Conservation (phyloP, 1,140 invertebrate species). For the Neodiprion virginianus region DNA sequence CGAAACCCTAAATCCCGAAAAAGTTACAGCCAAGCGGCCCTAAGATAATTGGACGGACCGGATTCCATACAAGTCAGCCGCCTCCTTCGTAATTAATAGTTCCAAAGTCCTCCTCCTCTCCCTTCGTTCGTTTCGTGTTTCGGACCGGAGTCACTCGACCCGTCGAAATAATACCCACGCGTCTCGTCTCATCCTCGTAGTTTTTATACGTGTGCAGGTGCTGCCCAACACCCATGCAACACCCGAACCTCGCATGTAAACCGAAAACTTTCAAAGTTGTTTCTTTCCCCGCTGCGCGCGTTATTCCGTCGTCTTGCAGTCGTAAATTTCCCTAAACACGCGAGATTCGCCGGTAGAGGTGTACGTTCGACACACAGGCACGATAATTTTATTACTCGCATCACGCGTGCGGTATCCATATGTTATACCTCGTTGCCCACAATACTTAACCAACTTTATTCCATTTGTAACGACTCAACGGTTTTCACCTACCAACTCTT, state of each 20-base stretch:
- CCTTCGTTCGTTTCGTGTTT: background rate
- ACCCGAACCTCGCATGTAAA: background rate
- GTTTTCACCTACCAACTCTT: background rate
- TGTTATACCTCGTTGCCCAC: too few species aligned
- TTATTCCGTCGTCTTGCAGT: too few species aligned
- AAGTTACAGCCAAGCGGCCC: conserved; percentile 4
- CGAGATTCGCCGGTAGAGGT: too few species aligned
- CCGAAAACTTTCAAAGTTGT: background rate
- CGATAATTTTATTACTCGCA: too few species aligned
- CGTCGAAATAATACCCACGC: background rate
- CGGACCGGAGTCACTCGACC: background rate
- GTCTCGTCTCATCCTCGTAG: background rate
- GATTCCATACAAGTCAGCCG: conserved; percentile 48
- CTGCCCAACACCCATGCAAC: background rate
- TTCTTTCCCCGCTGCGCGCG: too few species aligned
- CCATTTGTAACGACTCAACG: too few species aligned
- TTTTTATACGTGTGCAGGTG: background rate
- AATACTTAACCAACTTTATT: too few species aligned
- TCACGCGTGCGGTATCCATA: too few species aligned
- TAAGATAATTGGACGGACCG: conserved; percentile 54
- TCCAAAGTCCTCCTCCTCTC: conserved; percentile 22
- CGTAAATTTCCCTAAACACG: too few species aligned
- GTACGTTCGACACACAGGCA: too few species aligned
- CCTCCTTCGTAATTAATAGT: conserved; percentile 56
- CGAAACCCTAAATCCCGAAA: conserved; percentile 2